phyloP scores from a whole-genome alignment of 2,888 invertebrate genomes.

The Nezara viridula region DNA sequence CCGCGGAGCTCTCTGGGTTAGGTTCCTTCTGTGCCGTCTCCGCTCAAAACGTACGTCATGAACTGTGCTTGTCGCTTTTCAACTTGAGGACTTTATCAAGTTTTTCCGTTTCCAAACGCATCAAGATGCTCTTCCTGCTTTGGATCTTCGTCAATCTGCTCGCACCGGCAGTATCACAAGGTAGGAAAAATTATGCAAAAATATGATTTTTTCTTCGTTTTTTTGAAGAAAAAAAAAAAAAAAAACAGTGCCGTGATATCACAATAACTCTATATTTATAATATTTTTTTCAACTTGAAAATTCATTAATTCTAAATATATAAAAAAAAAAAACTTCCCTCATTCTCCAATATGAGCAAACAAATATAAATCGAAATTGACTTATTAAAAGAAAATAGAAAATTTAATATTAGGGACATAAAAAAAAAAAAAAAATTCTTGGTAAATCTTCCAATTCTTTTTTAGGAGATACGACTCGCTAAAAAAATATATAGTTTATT shows the following conservation, averaged over 20 bases:
- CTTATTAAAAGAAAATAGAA: too few relatives aligned
- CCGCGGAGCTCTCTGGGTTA: constrained; percentile 5
- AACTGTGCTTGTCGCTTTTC: not conserved
- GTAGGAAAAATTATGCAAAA: not conserved
- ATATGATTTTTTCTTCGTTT: not conserved
- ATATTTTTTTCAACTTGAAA: not conserved
- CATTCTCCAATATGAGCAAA: not conserved
- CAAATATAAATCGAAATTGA: too few relatives aligned
- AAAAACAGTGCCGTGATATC: not conserved
- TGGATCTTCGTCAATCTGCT: constrained; percentile 10
- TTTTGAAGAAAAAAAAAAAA: too few relatives aligned
- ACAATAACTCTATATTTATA: not conserved
- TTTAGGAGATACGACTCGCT: too few relatives aligned
- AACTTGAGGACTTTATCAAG: not conserved
- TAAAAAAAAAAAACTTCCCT: not conserved
- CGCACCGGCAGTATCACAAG: constrained; percentile 30
- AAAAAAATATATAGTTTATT: too few relatives aligned
- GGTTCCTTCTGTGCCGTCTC: not conserved
- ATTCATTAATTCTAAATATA: not conserved
- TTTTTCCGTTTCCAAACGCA: not conserved
- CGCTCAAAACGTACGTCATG: not conserved
- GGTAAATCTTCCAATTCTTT: too few relatives aligned
- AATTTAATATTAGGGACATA: too few relatives aligned
- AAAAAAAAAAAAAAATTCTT: too few relatives aligned
- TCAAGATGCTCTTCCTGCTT: constrained; percentile 9